Base-by-base conservation (phyloP, 2,888 invertebrate species). In the Allygus modestus region DNA sequence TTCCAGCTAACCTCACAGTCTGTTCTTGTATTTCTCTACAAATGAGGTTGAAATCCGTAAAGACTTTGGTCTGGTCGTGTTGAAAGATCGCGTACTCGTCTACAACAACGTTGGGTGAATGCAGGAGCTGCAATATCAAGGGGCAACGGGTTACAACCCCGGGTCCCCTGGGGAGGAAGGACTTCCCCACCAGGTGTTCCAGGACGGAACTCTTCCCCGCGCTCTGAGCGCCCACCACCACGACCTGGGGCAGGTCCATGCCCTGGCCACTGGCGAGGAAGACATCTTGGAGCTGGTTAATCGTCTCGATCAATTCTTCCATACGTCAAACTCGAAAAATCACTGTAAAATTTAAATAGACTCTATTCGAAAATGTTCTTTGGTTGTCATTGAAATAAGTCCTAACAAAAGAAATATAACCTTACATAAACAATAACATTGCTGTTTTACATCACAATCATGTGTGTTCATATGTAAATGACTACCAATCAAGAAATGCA, bases 151-250 rank as follows among this genome's bases (percentile, higher is more conserved):
- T 94, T 0, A 94, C 93, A 86, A 94, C 93, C 11, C 94, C 94
- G 23, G 91, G 91, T 23, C 94, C 94, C 81, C 94, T 90, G 0
- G 94, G 94, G 43, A 94, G 89, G 89, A 94, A 94, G 87, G 93
- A 93, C 79, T 92, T 90, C 0, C 94, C 94, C 2, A 94, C 94
- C 17, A 94, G 89, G 85, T 92, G 92, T 89, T 94, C 94, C 31
- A 94, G 88, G 15, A 94, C 94, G 4, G 94, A 94, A 88, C 93
- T 93, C 89, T 94, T 94, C 7, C 94, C 94, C 37, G 93, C 92
- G 89, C 93, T 93, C 92, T 94, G 90, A 54, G 92, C 92, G 54
- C 94, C 94, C 75, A 94, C 92, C 43, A 94, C 94, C 61, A 93
- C 93, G 86, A 94, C 94, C 89, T 94, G 94, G 9, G 94, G 94